phyloP scores from a whole-genome alignment of 2,888 invertebrate species.

The Torymus tubicola region DNA sequence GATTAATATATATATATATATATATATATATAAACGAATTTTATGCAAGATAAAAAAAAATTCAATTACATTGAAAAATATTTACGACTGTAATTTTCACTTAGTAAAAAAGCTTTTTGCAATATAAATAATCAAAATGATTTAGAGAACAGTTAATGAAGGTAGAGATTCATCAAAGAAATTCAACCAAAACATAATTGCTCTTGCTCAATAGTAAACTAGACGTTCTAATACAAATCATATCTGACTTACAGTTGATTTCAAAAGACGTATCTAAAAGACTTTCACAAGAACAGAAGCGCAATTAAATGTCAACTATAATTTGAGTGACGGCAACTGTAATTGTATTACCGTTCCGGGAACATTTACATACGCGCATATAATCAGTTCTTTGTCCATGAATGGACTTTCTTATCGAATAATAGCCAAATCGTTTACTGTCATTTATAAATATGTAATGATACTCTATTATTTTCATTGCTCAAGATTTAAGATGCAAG shows the following conservation, averaged over 20 bases:
- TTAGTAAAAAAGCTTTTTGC: no score
- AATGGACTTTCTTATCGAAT: conserved; percentile 33
- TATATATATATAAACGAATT: no score
- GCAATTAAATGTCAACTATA: conserved; percentile 20
- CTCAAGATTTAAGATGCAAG: conserved; percentile 21
- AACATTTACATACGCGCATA: conserved; percentile 30
- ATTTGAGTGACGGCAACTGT: conserved; percentile 37
- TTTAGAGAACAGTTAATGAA: no score
- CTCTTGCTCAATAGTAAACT: no score
- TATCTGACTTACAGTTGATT: background rate
- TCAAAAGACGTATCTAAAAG: background rate
- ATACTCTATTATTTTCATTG: conserved; percentile 30
- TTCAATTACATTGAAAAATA: no score
- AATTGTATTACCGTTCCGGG: conserved; percentile 42
- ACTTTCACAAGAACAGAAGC: conserved; percentile 15
- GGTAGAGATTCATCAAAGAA: no score
- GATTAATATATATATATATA: no score
- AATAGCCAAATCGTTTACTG: conserved; percentile 28
- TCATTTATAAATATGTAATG: conserved; percentile 22
- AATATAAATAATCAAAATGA: no score
- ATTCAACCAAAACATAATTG: no score
- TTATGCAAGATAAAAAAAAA: no score
- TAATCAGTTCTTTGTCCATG: conserved; percentile 28
- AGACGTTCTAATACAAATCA: background rate
- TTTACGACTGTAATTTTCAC: no score